Evolutionary conservation across 1,140 invertebrate species (phyloP), one percentile per base, ranked within the genome.

Genomic region (Heliconius congener): DNA sequence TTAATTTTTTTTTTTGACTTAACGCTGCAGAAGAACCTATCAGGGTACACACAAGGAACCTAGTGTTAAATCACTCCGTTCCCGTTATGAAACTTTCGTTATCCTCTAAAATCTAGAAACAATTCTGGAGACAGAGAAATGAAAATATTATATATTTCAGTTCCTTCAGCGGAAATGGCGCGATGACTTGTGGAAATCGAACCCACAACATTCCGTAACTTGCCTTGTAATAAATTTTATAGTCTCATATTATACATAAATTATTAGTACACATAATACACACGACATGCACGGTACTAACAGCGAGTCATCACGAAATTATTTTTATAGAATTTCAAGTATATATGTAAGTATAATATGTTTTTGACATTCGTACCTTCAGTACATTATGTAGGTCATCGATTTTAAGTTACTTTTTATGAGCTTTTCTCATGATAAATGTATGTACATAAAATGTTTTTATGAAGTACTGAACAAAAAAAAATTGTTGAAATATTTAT

Each of bases 361-460:
- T 66, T 18, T 52, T 52, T 4, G 50, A 52, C 50, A 66, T 66
- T 66, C 11, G 60, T 66, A 66, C 60, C 27, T 27, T 66, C 60
- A 27, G 16, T 66, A 66, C 60, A 66, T 66, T 30, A 66, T 66
- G 8, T 66, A 66, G 60, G 60, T 66, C 60, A 66, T 66, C 23
- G 60, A 66, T 66, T 27, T 66, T 23, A 27, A 66, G 3, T 66
- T 66, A 27, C 23, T 66, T 66, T 66, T 66, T 66, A 66, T 16
- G 57, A 66, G 23, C 57, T 27, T 60, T 60, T 60, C n/a, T 55
- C 52, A 55, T 6, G 18, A 55, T 55, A 55, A 37, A 37, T 37
- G 6, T 55, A 52, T 52, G 19, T 60, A 60, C 9, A 3, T 11
- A n/a, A 66, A 27, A 19, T 27, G 19, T 66, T 19, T 66, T 27